These are phyloP conservation scores for Chiropotes sagulatus DNA, from an alignment of 2,797 vertebrate species.

Conservation along the genomic window DNA sequence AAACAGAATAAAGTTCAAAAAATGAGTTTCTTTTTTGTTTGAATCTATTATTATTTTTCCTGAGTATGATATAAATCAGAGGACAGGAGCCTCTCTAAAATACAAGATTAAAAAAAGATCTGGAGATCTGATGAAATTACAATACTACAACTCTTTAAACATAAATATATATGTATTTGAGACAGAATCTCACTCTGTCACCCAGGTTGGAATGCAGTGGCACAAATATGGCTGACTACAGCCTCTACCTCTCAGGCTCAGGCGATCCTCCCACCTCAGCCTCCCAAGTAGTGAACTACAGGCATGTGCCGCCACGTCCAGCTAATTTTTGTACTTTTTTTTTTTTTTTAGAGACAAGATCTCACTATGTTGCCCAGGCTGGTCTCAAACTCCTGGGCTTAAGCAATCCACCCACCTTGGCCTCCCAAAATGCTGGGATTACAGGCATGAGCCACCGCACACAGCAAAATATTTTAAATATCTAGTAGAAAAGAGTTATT, in stretches of 20 bases:
- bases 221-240: background rate
- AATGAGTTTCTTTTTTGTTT: background rate
- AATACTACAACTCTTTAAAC: background rate
- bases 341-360: background rate
- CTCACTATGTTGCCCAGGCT: background rate
- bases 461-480: background rate
- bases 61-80: background rate
- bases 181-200: background rate
- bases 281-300: background rate
- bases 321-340: background rate
- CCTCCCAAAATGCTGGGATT: background rate
- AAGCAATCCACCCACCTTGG: background rate
- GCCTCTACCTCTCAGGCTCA: background rate
- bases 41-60: background rate
- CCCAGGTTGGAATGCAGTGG: background rate
- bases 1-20: background rate
- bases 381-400: background rate
- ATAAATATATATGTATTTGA: background rate
- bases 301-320: accelerated
- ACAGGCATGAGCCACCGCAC: background rate
- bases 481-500: background rate
- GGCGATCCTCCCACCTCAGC: background rate
- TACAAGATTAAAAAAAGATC: background rate
- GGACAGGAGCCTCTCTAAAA: background rate
- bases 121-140: background rate